phyloP scores from a whole-genome alignment of 2,797 vertebrate species.

The Syngnathus acus region DNA sequence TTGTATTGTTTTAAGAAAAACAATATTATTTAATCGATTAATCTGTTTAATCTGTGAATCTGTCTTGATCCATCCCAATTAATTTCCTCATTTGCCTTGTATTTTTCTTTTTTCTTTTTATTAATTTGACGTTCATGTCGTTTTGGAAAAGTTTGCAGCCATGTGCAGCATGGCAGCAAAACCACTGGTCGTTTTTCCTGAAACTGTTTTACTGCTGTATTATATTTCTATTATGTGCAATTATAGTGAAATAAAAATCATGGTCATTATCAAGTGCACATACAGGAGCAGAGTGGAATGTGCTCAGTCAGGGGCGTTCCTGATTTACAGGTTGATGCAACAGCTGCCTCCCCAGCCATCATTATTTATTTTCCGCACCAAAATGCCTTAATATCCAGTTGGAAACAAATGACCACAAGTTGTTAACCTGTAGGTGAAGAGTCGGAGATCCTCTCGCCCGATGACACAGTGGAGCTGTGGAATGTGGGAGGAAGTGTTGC shows the following conservation, averaged over 20 bases:
- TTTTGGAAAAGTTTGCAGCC: background rate
- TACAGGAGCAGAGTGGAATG: slow-evolving; percentile 29
- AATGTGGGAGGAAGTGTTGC: slow-evolving; percentile 68
- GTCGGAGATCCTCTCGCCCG: slow-evolving; percentile 51
- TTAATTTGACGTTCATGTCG: background rate
- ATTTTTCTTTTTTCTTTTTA: background rate
- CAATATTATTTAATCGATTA: background rate
- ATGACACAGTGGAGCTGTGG: slow-evolving; percentile 48
- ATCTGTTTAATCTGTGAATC: background rate
- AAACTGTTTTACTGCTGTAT: background rate
- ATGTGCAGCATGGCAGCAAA: background rate
- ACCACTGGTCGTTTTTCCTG: slow-evolving; percentile 5
- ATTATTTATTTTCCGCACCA: slow-evolving; percentile 61
- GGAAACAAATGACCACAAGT: slow-evolving; percentile 69
- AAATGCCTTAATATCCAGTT: slow-evolving; percentile 63
- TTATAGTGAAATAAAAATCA: slow-evolving; percentile 2
- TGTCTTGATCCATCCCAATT: background rate
- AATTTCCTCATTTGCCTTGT: background rate
- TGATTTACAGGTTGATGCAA: slow-evolving; percentile 62
- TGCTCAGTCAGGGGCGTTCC: slow-evolving; percentile 47
- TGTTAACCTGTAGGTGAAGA: slow-evolving; percentile 67
- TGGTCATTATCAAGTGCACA: slow-evolving; percentile 44
- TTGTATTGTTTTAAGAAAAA: background rate
- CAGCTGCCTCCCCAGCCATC: slow-evolving; percentile 37
- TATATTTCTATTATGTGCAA: background rate